Evolutionary conservation across 2,888 invertebrate genomes (phyloP), one percentile per base, ranked within the genome.

Genomic region (Sarcophaga variegata): DNA sequence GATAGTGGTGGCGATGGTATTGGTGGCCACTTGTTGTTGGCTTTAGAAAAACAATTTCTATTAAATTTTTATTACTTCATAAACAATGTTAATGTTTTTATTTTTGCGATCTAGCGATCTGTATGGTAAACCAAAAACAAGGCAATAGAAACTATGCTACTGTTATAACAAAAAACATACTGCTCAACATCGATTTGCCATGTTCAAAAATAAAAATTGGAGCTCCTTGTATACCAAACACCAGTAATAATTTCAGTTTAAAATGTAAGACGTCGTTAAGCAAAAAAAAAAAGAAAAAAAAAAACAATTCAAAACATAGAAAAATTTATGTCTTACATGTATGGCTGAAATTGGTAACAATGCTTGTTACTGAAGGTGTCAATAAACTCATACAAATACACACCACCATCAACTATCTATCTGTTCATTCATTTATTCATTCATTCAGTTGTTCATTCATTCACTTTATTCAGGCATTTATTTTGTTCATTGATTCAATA

Each of bases 1-100:
- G 66, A 20, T 20, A 20, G 20, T 54, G 37, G 4, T 3, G 3
- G 5, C 25, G 5, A 4, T 8, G 12, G 10, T 49, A 66, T n/a
- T 69, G n/a, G n/a, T 81, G 69, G 74, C 70, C 77, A 81, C 81
- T 85, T 81, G 75, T 64, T 81, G 64, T 76, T 64, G 54, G 54
- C 17, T 54, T 54, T 54, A 17, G 14, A 59, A 49, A 37, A 67
- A 67, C 25, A 69, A 85, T 81, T 81, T 83, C 72, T 78, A 83
- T 81, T 83, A 87, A 78, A 81, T 78, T 83, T 77, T 86, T 83
- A 86, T 86, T 81, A 78, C 77, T 83, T 78, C 81, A 86, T 86
- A 86, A 87, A 83, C 79, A 84, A 81, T 75, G 70, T 71, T 81
- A 87, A 87, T 84, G 86, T 83, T 81, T 87, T 78, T 75, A 87